These are phyloP conservation scores for Cephalopterus ornatus DNA, from an alignment of 2,113 vertebrate species.

Conservation along the genomic window DNA sequence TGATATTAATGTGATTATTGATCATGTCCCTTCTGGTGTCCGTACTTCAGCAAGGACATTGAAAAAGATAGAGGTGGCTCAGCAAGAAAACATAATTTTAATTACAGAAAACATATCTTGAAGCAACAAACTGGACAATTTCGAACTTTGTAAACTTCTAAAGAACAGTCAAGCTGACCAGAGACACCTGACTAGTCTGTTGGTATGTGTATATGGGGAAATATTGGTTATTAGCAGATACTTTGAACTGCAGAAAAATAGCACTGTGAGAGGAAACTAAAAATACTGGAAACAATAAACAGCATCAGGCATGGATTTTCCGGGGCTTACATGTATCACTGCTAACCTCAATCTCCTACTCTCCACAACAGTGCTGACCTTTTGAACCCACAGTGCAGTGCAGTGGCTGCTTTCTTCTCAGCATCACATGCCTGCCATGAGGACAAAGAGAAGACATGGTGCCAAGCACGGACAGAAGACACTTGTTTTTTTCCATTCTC, in stretches of 20 bases:
- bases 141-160: not conserved
- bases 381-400: not conserved
- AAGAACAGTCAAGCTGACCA: not conserved
- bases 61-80: not conserved
- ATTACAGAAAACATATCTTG: not conserved
- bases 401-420: not conserved
- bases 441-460: not conserved
- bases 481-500: not conserved
- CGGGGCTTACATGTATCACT: not conserved
- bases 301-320: not conserved
- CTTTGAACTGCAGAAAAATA: not conserved
- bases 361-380: not conserved
- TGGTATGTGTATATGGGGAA: not conserved
- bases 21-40: not conserved
- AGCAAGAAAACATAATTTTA: not conserved
- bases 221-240: not conserved
- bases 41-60: not conserved
- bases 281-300: not conserved
- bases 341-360: not conserved
- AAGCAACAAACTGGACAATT: not conserved
- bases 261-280: not conserved
- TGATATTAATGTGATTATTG: not conserved
- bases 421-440: constrained; percentile 13
- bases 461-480: constrained; percentile 11
- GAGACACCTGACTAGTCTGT: not conserved